Evolutionary conservation across 1,140 invertebrate species (phyloP), one percentile per base, ranked within the genome.

Genomic region (Macrocentrus cingulum): DNA sequence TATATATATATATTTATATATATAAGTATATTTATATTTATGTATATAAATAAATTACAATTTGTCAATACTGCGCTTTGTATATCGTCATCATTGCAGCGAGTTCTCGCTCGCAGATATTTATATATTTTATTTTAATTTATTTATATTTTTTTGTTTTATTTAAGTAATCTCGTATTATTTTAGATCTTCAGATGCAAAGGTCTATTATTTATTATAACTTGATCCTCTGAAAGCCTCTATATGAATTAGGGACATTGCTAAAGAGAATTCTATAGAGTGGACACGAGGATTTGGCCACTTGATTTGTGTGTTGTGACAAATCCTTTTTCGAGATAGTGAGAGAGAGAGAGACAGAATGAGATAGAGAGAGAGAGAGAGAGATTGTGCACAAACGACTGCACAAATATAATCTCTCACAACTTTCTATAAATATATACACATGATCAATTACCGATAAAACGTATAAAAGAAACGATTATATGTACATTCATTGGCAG

Each of bases 61-160:
- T 73, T 70, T 68, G 57, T 76, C 74, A 76, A 76, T 77, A 77
- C 75, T 76, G 73, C 66, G 62, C 56, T 72, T 74, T 72, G 66
- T 71, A 68, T 72, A 63, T 72, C 49, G 59, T 69, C 45, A n/a
- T n/a, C n/a, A 52, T 67, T 56, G 60, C 66, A 67, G 50, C 61
- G 56, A 64, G 64, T 59, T 34, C 49, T 65, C 49, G 55, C 63
- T 67, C 62, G 62, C 56, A 50, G 34, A 25, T 52, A 1, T 34
- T 45, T 45, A 37, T 41, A 39, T 39, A 15, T 41, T 42, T 18
- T 6, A 2, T 7, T 7, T 34, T 34, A 34, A 7, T 34, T 11
- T 39, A 19, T 20, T 22, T 39, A 16, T n/a, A 22, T 18, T 19
- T 52, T 52, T 13, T 32, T 39, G 9, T 23, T 19, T 42, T 29